Percentiles rank a stretch among this genome's conserved stretches.
Conservation (phyloP, 2,113 vertebrate species). For the Mustela nigripes region DNA sequence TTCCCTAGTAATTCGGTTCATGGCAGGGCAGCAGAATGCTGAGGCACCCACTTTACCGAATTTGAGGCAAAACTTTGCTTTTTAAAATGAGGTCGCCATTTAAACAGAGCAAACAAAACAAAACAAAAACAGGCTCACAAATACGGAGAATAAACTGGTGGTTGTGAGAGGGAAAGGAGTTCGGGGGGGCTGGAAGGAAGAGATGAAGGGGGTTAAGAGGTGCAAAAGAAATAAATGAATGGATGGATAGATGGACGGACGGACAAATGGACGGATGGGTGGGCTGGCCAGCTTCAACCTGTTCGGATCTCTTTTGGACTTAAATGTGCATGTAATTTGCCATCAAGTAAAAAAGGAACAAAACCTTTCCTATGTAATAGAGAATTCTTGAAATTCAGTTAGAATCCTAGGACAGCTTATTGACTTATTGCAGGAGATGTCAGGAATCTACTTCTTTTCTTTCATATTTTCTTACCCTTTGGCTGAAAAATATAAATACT, state of each 20-base stretch:
- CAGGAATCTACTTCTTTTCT: not conserved
- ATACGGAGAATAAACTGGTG: not conserved
- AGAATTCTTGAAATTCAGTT: not conserved
- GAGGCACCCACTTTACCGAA: not conserved
- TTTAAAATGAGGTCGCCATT: slow-evolving; percentile 3
- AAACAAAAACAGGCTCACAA: not conserved
- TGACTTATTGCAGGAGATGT: not conserved
- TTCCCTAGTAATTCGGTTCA: not conserved
- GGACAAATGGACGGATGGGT: not conserved
- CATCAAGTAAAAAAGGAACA: not conserved
- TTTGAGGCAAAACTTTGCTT: not conserved
- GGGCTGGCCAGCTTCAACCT: not conserved
- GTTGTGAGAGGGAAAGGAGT: not conserved
- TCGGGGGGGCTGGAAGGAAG: not conserved
- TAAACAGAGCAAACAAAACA: not conserved
- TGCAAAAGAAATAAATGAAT: not conserved
- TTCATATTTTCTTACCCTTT: not conserved
- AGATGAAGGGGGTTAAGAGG: not conserved
- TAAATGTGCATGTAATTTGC: not conserved
- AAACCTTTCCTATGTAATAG: not conserved
- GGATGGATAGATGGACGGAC: not conserved
- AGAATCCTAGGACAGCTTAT: not conserved
- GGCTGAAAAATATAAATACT: not conserved
- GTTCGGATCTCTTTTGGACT: not conserved
- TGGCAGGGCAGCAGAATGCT: not conserved